phyloP scores from a whole-genome alignment of 2,113 vertebrate species.

The Genyomyrus donnyi region DNA sequence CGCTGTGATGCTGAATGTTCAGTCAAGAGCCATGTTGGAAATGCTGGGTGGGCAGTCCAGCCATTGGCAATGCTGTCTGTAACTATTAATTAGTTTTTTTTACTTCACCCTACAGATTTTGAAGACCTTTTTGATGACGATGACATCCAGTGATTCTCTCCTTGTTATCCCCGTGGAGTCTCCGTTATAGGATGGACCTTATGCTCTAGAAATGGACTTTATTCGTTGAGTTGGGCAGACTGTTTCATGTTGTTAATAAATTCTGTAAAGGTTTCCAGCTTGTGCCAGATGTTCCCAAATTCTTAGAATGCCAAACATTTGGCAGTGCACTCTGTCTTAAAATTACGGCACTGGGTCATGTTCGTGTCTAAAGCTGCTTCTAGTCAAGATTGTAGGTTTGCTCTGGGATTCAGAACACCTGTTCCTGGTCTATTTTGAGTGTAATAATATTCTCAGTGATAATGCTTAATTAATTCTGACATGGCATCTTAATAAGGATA shows the following conservation, averaged over 20 bases:
- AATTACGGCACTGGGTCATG: conserved; percentile 49
- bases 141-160: conserved; percentile 56
- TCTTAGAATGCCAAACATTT: conserved; percentile 48
- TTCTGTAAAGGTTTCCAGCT: conserved; percentile 33
- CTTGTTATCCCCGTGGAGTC: neutral
- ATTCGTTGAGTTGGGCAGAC: neutral
- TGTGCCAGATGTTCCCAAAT: conserved; percentile 52
- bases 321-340: conserved; percentile 39
- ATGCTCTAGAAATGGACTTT: neutral
- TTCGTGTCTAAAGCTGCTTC: conserved; percentile 36
- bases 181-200: neutral
- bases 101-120: conserved; percentile 47
- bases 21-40: neutral
- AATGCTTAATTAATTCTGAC: conserved; percentile 41
- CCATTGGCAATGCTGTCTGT: neutral
- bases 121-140: conserved; percentile 69
- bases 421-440: conserved; percentile 35
- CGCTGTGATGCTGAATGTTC: neutral
- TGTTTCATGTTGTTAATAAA: conserved; percentile 27
- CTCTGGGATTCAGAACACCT: conserved; percentile 52
- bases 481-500: neutral
- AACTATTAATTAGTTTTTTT: neutral
- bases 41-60: neutral
- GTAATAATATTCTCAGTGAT: conserved; percentile 55
- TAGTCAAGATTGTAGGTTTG: conserved; percentile 56